These are phyloP conservation scores for Meloidogyne hapla DNA, from an alignment of 1,140 invertebrate species.

Conservation along the genomic window DNA sequence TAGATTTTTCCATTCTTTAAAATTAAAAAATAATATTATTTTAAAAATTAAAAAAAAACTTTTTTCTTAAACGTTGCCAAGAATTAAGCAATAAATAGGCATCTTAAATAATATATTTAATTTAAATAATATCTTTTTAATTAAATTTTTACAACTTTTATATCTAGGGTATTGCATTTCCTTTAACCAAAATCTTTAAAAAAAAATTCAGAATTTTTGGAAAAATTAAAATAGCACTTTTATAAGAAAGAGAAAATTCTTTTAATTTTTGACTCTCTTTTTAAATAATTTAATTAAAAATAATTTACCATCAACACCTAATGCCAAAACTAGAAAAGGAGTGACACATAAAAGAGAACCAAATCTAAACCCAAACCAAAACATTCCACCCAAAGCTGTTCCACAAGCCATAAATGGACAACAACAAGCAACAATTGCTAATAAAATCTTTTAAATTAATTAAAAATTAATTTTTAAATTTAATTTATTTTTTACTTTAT, in stretches of 20 bases:
- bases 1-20: conserved; percentile 13
- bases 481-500: conserved; percentile 36
- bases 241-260: no score
- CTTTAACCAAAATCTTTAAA: no score
- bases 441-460: conserved; percentile 45
- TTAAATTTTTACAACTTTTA: no score
- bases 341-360: conserved; percentile 56
- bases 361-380: conserved; percentile 55
- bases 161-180: no score
- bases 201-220: no score
- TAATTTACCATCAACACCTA: conserved; percentile 63
- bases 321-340: conserved; percentile 60
- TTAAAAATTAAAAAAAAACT: conserved; percentile 4
- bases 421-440: conserved; percentile 55
- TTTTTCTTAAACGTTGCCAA: conserved; percentile 30
- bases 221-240: no score
- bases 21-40: conserved; percentile 1
- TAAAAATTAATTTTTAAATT: conserved; percentile 13
- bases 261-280: no score
- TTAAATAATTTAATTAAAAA: no score
- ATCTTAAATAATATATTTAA: not conserved
- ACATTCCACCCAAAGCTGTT: conserved; percentile 57
- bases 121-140: conserved; percentile 26
- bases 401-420: conserved; percentile 62
- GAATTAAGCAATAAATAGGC: conserved; percentile 13